These are phyloP conservation scores for Liposcelis brunnea DNA, from an alignment of 2,888 invertebrate genomes.

Conservation along the genomic window DNA sequence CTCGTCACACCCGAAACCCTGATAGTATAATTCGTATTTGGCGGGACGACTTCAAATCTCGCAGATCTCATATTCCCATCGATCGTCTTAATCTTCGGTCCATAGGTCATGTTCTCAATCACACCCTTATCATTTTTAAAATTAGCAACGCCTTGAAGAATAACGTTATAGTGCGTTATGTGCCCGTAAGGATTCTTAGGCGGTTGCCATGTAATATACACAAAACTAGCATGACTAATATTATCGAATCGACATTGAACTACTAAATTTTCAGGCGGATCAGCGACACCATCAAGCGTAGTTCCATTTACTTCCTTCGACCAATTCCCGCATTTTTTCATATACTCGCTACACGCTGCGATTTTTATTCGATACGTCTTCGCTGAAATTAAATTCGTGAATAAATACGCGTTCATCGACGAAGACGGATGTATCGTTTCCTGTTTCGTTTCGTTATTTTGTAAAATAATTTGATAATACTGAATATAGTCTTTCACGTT, in stretches of 20 bases:
- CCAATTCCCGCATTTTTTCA: constrained; percentile 57
- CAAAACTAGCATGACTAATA: constrained; percentile 37
- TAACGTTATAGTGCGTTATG: constrained; percentile 53
- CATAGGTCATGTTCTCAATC: constrained; percentile 34
- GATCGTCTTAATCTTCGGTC: constrained; percentile 40
- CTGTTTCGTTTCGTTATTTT: constrained; percentile 17
- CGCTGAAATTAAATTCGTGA: constrained; percentile 32
- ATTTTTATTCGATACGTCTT: constrained; percentile 25
- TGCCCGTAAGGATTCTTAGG: constrained; percentile 60
- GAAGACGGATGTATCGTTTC: constrained; percentile 48
- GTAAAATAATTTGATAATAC: constrained; percentile 45
- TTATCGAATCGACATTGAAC: constrained; percentile 48
- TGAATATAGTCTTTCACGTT: constrained; percentile 52
- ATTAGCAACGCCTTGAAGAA: constrained; percentile 22
- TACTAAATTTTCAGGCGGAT: constrained; percentile 48
- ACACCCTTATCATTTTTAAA: constrained; percentile 35
- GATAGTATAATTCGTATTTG: constrained; percentile 73
- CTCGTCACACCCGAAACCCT: constrained; percentile 59
- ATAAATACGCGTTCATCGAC: constrained; percentile 53
- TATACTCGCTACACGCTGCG: constrained; percentile 64
- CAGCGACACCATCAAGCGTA: constrained; percentile 66
- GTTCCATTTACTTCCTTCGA: constrained; percentile 61
- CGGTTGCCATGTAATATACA: constrained; percentile 54
- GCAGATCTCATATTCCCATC: constrained; percentile 31
- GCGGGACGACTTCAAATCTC: constrained; percentile 49